These are phyloP conservation scores for Brachypteracias leptosomus DNA, from an alignment of 2,113 vertebrate species.

Conservation along the genomic window DNA sequence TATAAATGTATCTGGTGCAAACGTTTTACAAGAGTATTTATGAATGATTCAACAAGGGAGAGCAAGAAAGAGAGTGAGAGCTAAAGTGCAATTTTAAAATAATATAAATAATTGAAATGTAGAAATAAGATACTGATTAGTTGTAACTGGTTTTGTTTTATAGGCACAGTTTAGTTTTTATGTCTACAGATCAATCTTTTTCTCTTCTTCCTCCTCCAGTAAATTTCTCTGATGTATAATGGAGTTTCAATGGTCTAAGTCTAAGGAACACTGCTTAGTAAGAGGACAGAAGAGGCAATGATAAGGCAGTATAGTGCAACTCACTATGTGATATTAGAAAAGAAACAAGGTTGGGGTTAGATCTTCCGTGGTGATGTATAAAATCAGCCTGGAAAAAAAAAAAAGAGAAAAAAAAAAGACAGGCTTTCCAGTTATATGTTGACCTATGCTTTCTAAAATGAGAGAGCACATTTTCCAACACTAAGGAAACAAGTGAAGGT, in stretches of 20 bases:
- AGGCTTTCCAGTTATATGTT: slow-evolving; percentile 72
- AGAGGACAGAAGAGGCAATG: slow-evolving; percentile 63
- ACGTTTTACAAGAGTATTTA: slow-evolving; percentile 51
- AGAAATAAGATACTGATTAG: slow-evolving; percentile 72
- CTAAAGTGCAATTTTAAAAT: slow-evolving; percentile 83
- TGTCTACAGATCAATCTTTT: slow-evolving; percentile 63
- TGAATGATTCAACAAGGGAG: slow-evolving; percentile 61
- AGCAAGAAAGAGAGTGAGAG: slow-evolving; percentile 7
- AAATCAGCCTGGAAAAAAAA: slow-evolving; percentile 40
- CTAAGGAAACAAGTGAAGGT: slow-evolving; percentile 44
- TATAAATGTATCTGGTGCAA: slow-evolving; percentile 64
- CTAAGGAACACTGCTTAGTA: slow-evolving; percentile 56
- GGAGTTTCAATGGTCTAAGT: slow-evolving; percentile 62
- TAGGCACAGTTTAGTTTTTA: slow-evolving; percentile 73
- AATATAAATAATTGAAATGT: slow-evolving; percentile 80
- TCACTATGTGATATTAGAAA: slow-evolving; percentile 57
- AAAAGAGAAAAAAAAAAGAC: background rate
- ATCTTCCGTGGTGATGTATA: slow-evolving; percentile 23
- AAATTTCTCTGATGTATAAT: slow-evolving; percentile 59
- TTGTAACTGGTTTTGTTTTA: slow-evolving; percentile 61
- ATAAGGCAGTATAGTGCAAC: slow-evolving; percentile 74
- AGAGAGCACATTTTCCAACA: slow-evolving; percentile 57
- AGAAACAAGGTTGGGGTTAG: slow-evolving; percentile 58
- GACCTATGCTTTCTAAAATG: slow-evolving; percentile 52
- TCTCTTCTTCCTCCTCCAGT: slow-evolving; percentile 49